Conservation (phyloP, 2,113 vertebrate genomes). For the Axis porcinus region DNA sequence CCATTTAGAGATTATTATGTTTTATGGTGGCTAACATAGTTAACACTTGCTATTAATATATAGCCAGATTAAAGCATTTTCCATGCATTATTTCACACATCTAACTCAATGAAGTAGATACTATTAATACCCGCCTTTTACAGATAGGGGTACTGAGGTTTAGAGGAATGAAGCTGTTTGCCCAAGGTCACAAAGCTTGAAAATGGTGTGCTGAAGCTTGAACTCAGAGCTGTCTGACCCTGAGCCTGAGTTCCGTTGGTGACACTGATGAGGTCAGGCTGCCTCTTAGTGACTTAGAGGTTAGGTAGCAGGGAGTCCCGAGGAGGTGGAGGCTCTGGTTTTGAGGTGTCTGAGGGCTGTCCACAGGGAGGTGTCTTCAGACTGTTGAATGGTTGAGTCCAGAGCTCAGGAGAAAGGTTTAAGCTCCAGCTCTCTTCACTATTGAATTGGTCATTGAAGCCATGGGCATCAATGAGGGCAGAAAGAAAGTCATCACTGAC, state of each 20-base stretch:
- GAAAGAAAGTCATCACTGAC: background rate
- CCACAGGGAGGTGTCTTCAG: background rate
- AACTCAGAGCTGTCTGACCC: background rate
- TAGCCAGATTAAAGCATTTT: background rate
- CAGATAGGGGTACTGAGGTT: background rate
- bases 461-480: background rate
- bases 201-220: background rate
- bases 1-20: background rate
- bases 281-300: background rate
- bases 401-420: background rate
- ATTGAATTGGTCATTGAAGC: background rate
- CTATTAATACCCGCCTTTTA: background rate
- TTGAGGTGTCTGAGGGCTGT: background rate
- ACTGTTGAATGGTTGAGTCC: background rate
- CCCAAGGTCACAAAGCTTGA: background rate
- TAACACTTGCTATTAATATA: background rate
- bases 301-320: background rate
- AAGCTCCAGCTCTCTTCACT: background rate
- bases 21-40: background rate
- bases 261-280: background rate
- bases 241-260: background rate
- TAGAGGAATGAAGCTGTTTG: background rate
- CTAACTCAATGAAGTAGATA: background rate
- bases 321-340: background rate
- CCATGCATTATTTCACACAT: too few relatives aligned